phyloP scores from a whole-genome alignment of 2,113 vertebrate species.

The Porphyrio hochstetteri region DNA sequence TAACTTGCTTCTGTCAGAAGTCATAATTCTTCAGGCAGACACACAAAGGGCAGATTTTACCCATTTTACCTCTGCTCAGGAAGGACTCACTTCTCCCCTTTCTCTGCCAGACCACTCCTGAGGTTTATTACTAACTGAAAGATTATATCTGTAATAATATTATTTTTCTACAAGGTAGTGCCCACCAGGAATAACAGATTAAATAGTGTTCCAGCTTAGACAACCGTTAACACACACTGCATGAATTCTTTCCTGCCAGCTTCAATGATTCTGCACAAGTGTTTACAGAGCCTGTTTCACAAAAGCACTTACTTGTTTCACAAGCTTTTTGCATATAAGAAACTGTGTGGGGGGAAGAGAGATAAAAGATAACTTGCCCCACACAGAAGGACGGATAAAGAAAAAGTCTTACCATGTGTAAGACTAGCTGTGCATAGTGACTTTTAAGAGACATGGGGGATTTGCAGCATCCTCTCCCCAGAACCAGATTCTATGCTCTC shows the following conservation, averaged over 20 bases:
- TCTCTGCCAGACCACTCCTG: background rate
- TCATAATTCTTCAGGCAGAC: background rate
- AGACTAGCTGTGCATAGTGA: background rate
- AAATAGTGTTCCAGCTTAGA: background rate
- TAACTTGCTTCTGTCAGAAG: background rate
- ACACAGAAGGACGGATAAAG: background rate
- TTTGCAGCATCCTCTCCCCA: background rate
- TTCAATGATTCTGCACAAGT: background rate
- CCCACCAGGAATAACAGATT: constrained; percentile 50
- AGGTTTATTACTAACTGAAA: constrained; percentile 9
- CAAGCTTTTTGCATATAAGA: background rate
- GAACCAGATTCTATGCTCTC: background rate
- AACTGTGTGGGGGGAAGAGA: fast-evolving
- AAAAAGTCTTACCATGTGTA: background rate
- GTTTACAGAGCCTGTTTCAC: background rate
- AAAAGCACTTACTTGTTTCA: background rate
- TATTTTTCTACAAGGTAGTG: constrained; percentile 30
- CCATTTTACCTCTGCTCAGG: background rate
- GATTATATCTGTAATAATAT: constrained; percentile 32
- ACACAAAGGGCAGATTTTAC: background rate
- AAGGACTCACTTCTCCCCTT: background rate
- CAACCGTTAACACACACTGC: background rate
- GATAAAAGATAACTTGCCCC: background rate
- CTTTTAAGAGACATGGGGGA: background rate
- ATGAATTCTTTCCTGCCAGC: background rate